Evolutionary conservation across 2,888 invertebrate species (phyloP).

Genomic region (Drosophila mulleri): DNA sequence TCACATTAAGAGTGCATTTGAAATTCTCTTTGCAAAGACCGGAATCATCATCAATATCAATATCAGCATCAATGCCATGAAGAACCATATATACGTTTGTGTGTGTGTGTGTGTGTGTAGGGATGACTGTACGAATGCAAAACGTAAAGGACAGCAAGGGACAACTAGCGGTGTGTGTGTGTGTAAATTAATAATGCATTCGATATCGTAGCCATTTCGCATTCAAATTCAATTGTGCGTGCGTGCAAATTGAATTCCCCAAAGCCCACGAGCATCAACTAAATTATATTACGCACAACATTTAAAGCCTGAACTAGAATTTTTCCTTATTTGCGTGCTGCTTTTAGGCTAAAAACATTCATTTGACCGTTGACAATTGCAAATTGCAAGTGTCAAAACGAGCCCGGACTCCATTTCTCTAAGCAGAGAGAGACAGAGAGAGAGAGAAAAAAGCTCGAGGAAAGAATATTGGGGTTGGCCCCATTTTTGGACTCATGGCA

Average conservation of each 20-base stretch:
- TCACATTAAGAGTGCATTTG: constrained; percentile 71
- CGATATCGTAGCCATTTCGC: constrained; percentile 67
- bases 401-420: constrained; percentile 14
- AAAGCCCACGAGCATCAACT: constrained; percentile 77
- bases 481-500: constrained; percentile 10
- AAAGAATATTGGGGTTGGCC: not conserved
- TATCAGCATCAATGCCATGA: constrained; percentile 47
- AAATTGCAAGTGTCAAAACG: constrained; percentile 72
- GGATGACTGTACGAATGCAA: not conserved
- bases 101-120: constrained; percentile 14
- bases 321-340: not conserved
- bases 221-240: constrained; percentile 83
- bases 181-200: constrained; percentile 73
- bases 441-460: not conserved
- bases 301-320: constrained; percentile 59
- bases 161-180: constrained; percentile 18
- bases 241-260: constrained; percentile 84
- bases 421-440: too few relatives aligned
- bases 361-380: constrained; percentile 51
- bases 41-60: constrained; percentile 38
- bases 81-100: constrained; percentile 62
- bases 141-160: constrained; percentile 5
- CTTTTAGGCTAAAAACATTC: constrained; percentile 27
- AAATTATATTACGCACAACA: constrained; percentile 74
- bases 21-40: constrained; percentile 59